These are phyloP conservation scores for Netta rufina DNA, from an alignment of 2,797 vertebrate species.

Conservation along the genomic window DNA sequence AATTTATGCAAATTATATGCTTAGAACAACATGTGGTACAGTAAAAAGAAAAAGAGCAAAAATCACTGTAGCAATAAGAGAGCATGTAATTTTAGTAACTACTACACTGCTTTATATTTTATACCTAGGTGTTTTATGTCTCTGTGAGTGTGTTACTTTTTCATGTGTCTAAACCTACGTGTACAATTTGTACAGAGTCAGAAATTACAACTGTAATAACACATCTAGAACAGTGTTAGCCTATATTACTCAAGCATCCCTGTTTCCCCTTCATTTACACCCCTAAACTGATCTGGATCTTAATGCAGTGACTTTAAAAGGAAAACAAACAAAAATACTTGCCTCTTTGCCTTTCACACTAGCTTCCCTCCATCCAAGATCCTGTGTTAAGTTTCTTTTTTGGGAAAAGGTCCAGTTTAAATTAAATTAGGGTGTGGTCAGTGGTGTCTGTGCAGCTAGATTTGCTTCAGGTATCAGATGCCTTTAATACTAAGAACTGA, in stretches of 20 bases:
- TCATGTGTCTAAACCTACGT: conserved; percentile 72
- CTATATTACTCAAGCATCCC: conserved; percentile 71
- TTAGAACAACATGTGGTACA: conserved; percentile 78
- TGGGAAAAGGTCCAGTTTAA: conserved; percentile 42
- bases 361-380: conserved; percentile 26
- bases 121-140: conserved; percentile 76
- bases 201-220: conserved; percentile 70
- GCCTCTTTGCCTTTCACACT: conserved; percentile 49
- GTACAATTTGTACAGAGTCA: conserved; percentile 70
- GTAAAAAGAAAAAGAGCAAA: conserved; percentile 77
- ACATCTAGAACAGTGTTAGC: conserved; percentile 79
- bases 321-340: conserved; percentile 40
- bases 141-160: conserved; percentile 76
- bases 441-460: conserved; percentile 42
- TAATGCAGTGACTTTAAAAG: conserved; percentile 55
- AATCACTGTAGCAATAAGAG: conserved; percentile 78
- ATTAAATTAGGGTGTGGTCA: conserved; percentile 3
- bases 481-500: conserved; percentile 36
- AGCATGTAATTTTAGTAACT: conserved; percentile 75
- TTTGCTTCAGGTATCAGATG: conserved; percentile 52
- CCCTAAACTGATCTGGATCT: conserved; percentile 56
- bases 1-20: conserved; percentile 77
- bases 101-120: conserved; percentile 74
- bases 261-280: conserved; percentile 40
- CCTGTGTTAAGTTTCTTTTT: neutral